Evolutionary conservation across 2,888 invertebrate species (phyloP), one percentile per base, ranked within the genome.

Genomic region (Achlya flavicornis): DNA sequence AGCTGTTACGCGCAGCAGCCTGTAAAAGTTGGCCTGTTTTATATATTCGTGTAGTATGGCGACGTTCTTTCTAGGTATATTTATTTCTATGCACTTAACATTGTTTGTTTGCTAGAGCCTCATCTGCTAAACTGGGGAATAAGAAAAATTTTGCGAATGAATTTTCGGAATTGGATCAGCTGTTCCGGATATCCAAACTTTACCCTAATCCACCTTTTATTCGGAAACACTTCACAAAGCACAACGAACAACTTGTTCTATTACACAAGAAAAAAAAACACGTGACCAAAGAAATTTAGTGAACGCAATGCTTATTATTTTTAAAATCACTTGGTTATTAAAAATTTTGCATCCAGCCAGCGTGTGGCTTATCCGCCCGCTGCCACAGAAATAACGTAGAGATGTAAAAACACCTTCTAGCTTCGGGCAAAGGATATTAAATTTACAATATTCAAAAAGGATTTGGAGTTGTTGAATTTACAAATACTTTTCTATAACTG

Each of bases 341-440:
- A 33, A 3, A 11, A 59, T 38, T 38, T 41, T 11, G 19, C 19
- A 59, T 41, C n/a, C 60, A 60, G 41, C 11, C 26, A 59, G 66
- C 75, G 75, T 74, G 72, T 71, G 66, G 65, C 68, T 68, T 68
- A 66, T 65, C 19, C 69, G 67, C 61, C 63, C 65, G 70, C 65
- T 67, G 69, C 57, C 64, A 62, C 67, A 61, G 62, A 69, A 73
- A 63, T 77, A 77, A 77, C 64, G 43, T 58, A 4, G 57, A 41
- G 60, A 41, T 41, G 11, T 14, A 32, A 41, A n/a, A 60, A 16
- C 59, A 33, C 59, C 60, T 60, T 41, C 60, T 1, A 60, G 16
- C 41, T 60, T 38, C 43, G 41, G 19, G 41, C 41, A 19, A 60
- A 59, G 60, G 41, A 43, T 12, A n/a, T 19, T 7, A 19, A 53